Conservation (phyloP, 2,113 vertebrate species). For the Phylloscopus whistleri region DNA sequence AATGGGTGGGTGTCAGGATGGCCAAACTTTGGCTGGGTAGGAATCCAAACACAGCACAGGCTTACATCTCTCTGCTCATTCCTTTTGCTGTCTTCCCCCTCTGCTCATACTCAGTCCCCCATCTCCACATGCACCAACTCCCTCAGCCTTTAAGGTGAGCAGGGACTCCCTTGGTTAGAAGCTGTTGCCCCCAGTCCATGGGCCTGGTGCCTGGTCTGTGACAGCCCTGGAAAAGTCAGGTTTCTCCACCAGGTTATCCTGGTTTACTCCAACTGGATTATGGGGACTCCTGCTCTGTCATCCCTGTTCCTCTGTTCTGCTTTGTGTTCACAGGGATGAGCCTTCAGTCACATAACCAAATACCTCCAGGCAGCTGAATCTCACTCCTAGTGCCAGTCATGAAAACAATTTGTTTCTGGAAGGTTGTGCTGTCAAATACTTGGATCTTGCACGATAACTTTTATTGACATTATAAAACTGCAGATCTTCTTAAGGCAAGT, state of each 20-base stretch:
- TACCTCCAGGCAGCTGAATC: background rate
- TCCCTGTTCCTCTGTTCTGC: background rate
- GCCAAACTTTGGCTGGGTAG: background rate
- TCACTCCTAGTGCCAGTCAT: background rate
- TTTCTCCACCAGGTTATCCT: background rate
- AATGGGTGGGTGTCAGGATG: background rate
- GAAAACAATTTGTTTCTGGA: background rate
- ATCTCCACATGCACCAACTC: accelerated
- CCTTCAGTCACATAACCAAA: background rate
- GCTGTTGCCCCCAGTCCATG: background rate
- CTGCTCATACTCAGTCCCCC: background rate
- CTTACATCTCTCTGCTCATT: background rate
- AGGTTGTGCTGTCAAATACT: background rate
- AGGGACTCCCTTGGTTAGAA: accelerated
- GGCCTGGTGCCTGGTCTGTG: background rate
- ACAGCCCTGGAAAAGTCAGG: background rate
- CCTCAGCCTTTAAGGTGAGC: background rate
- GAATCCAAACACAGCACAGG: background rate
- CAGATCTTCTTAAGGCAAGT: background rate
- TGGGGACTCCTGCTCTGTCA: background rate
- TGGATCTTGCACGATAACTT: background rate
- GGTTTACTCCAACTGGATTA: background rate
- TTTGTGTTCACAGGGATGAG: background rate
- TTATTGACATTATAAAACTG: background rate
- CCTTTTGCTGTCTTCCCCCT: background rate